Conservation (phyloP, 2,113 vertebrate species). For the Bufo bufo region DNA sequence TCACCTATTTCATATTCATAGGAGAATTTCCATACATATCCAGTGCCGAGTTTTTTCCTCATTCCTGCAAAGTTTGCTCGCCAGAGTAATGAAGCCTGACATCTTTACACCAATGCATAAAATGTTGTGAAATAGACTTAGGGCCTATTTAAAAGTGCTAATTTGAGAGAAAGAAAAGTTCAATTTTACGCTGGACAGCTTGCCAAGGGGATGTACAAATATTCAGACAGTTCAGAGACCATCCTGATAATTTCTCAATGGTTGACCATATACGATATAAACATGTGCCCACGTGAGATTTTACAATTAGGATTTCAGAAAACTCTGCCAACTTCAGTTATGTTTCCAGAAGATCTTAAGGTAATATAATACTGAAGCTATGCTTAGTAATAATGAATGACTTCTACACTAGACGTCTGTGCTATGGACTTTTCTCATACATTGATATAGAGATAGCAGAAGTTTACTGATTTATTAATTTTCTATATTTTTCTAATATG, state of each 20-base stretch:
- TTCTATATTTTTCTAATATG: no score
- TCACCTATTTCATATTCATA: slow-evolving; percentile 57
- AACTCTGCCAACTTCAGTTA: not conserved
- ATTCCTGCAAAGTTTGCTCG: slow-evolving; percentile 52
- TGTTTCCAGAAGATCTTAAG: not conserved
- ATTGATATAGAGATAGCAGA: no score
- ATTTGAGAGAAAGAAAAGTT: slow-evolving; percentile 53
- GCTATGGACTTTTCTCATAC: not conserved
- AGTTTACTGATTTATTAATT: no score
- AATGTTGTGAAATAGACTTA: slow-evolving; percentile 55
- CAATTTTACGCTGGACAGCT: slow-evolving; percentile 3
- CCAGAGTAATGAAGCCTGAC: slow-evolving; percentile 55
- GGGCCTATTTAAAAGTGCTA: slow-evolving; percentile 55
- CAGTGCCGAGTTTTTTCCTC: slow-evolving; percentile 36
- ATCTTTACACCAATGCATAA: slow-evolving; percentile 52
- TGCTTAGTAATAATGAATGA: not conserved
- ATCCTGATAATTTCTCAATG: slow-evolving; percentile 14
- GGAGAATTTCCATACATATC: slow-evolving; percentile 56
- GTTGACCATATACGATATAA: not conserved
- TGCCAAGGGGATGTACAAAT: slow-evolving; percentile 17
- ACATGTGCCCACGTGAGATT: not conserved
- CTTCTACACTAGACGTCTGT: not conserved
- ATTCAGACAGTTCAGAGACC: not conserved
- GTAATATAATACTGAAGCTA: not conserved
- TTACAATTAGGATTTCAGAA: not conserved